Evolutionary conservation across 2,113 vertebrate genomes (phyloP), one percentile per base, ranked within the genome.

Genomic region (Lycaon pictus): DNA sequence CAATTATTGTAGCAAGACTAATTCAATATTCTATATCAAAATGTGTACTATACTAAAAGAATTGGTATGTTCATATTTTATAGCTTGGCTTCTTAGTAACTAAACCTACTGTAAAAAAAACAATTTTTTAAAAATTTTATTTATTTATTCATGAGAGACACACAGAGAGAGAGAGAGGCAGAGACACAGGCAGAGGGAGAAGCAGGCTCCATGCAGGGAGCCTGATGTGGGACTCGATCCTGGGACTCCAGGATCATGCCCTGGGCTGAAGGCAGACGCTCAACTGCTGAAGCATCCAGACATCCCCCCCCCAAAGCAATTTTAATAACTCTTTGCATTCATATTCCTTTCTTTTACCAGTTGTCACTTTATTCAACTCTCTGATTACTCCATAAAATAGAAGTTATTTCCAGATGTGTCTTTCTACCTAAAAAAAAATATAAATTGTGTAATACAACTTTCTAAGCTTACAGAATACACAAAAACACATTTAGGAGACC

Each of bases 351-450:
- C 29, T 90, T 77, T 12, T 67, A 17, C 77, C 25, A 92, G 27
- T 25, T 71, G 58, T 65, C 90, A 85, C 5, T 77, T 92, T 84
- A 93, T 37, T 94, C 32, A 87, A 96, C 4, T 77, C 29, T 76
- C 63, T 88, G 53, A 77, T 84, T 9, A 88, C 32, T 62, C 27
- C 7, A 63, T 65, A 43, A 95, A 79, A 56, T 71, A 16, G 37
- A 88, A 88, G 48, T 79, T 74, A 77, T 88, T 72, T 90, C 76
- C 51, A 51, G 72, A 79, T 37, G 6, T 62, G 60, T 67, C 88
- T 97, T 82, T 94, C 89, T 62, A 93, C 55, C 88, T 88, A 77
- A 53, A 79, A 92, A 90, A 51, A 71, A 55, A 35, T 53, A 94
- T 9, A 79, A 77, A 91, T 58, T 79, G 32, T 92, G 10, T 67